Conservation (phyloP, 2,888 invertebrate genomes). For the Ferrisia virgata region DNA sequence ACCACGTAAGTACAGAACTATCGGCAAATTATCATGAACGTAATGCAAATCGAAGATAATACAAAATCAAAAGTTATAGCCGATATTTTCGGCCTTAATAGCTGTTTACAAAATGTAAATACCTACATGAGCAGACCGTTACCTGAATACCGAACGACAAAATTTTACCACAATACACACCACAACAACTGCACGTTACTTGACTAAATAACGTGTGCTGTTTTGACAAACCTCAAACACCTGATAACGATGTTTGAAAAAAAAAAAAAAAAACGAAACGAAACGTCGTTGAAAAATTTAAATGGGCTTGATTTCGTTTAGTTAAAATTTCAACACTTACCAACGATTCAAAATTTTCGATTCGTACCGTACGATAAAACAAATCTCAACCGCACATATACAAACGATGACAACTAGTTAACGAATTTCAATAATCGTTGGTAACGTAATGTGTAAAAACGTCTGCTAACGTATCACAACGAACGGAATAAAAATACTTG, state of each 20-base stretch:
- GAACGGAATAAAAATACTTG: background rate
- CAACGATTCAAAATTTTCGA: background rate
- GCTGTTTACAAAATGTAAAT: background rate
- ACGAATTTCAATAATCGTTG: background rate
- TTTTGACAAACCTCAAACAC: background rate
- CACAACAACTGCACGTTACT: background rate
- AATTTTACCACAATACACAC: background rate
- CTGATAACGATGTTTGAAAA: background rate
- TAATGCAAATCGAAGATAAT: no score
- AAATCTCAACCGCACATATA: background rate
- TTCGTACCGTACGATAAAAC: background rate
- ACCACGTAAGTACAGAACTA: no score
- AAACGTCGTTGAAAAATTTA: background rate
- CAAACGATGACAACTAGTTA: background rate
- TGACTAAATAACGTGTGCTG: background rate
- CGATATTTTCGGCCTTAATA: no score
- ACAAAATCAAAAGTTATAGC: no score
- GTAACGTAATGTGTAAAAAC: background rate
- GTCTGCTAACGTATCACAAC: background rate
- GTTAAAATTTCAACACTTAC: background rate
- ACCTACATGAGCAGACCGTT: background rate
- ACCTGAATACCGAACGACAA: background rate
- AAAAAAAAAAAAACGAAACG: background rate
- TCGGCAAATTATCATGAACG: no score
- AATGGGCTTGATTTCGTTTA: background rate